phyloP scores from a whole-genome alignment of 2,113 vertebrate species.

The Petromus typicus region DNA sequence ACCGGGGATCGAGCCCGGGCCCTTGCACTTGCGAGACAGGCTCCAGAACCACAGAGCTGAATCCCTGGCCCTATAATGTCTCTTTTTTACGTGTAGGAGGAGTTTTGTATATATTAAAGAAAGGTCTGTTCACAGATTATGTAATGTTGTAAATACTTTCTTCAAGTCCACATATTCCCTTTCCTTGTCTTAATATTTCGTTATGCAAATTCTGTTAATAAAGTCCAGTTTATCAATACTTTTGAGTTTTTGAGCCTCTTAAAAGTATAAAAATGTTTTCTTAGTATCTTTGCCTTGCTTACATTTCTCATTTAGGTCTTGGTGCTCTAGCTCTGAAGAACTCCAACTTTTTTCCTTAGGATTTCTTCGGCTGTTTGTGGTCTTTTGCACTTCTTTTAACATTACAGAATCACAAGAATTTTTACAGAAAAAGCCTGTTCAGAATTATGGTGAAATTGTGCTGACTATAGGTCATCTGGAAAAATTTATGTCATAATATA shows the following conservation, averaged over 20 bases:
- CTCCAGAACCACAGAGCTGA: too few relatives aligned
- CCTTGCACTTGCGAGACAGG: too few relatives aligned
- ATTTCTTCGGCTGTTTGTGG: background rate
- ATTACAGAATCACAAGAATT: background rate
- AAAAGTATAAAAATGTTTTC: background rate
- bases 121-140: background rate
- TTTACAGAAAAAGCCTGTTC: background rate
- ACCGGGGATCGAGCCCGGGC: too few relatives aligned
- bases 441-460: background rate
- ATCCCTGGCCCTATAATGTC: too few relatives aligned
- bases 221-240: background rate
- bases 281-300: background rate
- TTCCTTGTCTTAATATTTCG: background rate
- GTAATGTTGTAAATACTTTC: background rate
- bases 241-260: background rate
- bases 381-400: background rate
- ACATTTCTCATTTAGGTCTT: background rate
- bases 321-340: background rate
- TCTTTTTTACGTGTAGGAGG: slow-evolving; percentile 11
- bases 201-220: background rate
- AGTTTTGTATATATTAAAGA: background rate
- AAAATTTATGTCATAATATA: slow-evolving; percentile 18
- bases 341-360: background rate
- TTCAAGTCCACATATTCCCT: background rate
- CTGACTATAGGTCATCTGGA: background rate